Percentiles rank a stretch among this genome's conserved stretches.
These are phyloP conservation scores for Theropithecus gelada DNA, from an alignment of 2,113 vertebrate species.

Conservation along the genomic window DNA sequence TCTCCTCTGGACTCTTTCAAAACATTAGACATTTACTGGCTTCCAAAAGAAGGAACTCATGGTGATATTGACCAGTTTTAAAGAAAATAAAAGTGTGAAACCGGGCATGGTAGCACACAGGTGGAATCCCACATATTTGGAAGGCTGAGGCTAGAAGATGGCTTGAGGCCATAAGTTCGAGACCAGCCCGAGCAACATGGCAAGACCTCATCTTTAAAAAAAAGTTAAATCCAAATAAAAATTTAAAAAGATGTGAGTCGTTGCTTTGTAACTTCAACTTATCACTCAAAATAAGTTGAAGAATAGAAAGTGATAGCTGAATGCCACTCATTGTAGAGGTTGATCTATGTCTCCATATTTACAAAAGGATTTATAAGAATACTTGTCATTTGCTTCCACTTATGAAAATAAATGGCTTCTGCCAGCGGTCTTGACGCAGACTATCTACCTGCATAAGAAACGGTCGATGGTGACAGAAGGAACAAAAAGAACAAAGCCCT, in stretches of 20 bases:
- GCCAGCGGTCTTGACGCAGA: not conserved
- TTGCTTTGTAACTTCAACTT: not conserved
- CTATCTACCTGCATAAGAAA: not conserved
- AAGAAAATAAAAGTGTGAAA: not conserved
- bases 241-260: not conserved
- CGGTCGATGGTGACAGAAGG: not conserved
- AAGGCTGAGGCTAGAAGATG: no score
- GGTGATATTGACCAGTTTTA: not conserved
- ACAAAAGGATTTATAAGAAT: not conserved
- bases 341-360: not conserved
- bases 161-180: no score
- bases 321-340: not conserved
- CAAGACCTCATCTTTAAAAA: not conserved
- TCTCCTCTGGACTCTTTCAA: not conserved
- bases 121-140: no score
- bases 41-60: not conserved
- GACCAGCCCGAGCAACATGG: no score
- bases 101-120: no score
- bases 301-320: not conserved
- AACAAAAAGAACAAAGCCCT: not conserved
- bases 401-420: not conserved
- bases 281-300: not conserved
- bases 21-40: not conserved
- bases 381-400: not conserved
- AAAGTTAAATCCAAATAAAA: constrained; percentile 26